Conservation (phyloP, 2,888 invertebrate species). For the Cheilosia scutellata region DNA sequence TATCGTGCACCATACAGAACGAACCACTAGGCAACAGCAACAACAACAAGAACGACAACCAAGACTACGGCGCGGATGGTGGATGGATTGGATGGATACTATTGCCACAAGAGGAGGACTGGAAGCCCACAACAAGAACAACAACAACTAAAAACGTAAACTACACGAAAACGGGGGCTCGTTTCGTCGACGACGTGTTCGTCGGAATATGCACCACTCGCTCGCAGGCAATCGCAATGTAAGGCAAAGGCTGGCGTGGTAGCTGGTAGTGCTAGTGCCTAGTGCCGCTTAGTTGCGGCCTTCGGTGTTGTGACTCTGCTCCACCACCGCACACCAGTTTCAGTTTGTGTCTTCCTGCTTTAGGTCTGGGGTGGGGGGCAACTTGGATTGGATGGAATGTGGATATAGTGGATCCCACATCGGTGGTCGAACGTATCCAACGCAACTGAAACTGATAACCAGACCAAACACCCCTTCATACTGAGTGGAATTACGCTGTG, state of each 20-base stretch:
- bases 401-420: slow-evolving; percentile 10
- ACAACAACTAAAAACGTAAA: slow-evolving; percentile 61
- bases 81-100: slow-evolving; percentile 47
- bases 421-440: background rate
- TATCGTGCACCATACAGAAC: slow-evolving; percentile 67
- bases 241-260: slow-evolving; percentile 76
- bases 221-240: slow-evolving; percentile 65
- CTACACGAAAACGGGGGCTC: slow-evolving; percentile 71
- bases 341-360: slow-evolving; percentile 30
- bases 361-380: slow-evolving; percentile 18
- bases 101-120: background rate
- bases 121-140: slow-evolving; percentile 31
- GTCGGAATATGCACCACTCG: slow-evolving; percentile 67
- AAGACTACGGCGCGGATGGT: slow-evolving; percentile 38
- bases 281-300: slow-evolving; percentile 57
- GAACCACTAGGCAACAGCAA: slow-evolving; percentile 66
- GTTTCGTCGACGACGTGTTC: slow-evolving; percentile 42
- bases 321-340: background rate
- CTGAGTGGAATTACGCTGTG: slow-evolving; percentile 49
- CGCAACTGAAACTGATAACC: background rate
- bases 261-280: slow-evolving; percentile 20
- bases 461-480: slow-evolving; percentile 49
- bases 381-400: slow-evolving; percentile 14
- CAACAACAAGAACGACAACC: slow-evolving; percentile 74
- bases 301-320: slow-evolving; percentile 42